phyloP scores from a whole-genome alignment of 2,797 vertebrate genomes.

The Perodicticus potto region DNA sequence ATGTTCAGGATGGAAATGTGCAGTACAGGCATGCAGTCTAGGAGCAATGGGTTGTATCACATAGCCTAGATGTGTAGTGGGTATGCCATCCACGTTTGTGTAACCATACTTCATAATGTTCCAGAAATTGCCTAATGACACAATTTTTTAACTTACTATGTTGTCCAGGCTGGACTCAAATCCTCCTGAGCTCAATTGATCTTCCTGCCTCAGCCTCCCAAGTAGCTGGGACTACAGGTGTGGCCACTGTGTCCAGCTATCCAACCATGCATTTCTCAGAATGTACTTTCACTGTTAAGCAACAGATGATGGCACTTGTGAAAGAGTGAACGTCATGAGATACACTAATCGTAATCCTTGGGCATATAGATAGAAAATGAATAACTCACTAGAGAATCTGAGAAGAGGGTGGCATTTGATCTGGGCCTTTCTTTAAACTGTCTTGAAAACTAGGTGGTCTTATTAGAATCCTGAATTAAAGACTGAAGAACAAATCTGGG shows the following conservation, averaged over 20 bases:
- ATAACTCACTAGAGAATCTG: background rate
- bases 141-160: background rate
- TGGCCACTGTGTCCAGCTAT: background rate
- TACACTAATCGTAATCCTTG: background rate
- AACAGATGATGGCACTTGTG: background rate
- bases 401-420: background rate
- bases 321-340: background rate
- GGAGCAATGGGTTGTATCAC: background rate
- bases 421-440: background rate
- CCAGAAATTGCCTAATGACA: background rate
- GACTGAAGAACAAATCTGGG: constrained; percentile 30
- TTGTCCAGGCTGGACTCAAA: background rate
- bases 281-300: background rate
- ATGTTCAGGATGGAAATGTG: background rate
- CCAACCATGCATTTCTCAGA: background rate
- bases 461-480: constrained; percentile 21
- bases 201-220: background rate
- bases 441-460: background rate
- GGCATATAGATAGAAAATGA: background rate
- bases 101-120: background rate
- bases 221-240: background rate
- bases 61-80: background rate
- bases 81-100: background rate
- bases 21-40: background rate
- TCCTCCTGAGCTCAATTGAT: background rate